Evolutionary conservation across 2,113 vertebrate species (phyloP).

Genomic region (Halcyon senegalensis): DNA sequence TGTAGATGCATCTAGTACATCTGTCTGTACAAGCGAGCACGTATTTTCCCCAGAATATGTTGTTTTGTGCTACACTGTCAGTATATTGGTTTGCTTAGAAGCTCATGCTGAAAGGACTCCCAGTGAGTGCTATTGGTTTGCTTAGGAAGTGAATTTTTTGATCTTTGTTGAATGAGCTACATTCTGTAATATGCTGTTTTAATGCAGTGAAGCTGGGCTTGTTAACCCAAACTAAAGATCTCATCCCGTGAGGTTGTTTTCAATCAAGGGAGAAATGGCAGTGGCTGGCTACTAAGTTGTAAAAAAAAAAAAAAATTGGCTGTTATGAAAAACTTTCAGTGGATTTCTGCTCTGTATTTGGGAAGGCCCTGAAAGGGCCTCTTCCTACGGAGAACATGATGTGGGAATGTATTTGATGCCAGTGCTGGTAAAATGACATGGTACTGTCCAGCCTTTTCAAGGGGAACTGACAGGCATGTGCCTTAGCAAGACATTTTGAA

Average conservation of each 20-base stretch:
- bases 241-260: neutral
- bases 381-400: neutral
- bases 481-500: neutral
- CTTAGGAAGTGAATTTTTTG: neutral
- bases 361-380: neutral
- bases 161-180: neutral
- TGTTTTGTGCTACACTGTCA: neutral
- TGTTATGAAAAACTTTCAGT: neutral
- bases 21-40: neutral
- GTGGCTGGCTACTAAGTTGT: neutral
- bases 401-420: neutral
- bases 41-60: neutral
- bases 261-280: neutral
- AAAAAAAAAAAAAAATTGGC: neutral
- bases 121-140: neutral
- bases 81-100: neutral
- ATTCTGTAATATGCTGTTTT: neutral
- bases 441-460: neutral
- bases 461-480: neutral
- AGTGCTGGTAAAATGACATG: neutral
- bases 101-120: neutral
- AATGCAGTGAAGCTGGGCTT: neutral
- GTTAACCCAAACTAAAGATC: neutral
- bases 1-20: neutral
- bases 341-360: neutral